Base-by-base conservation (phyloP, 2,888 invertebrate species). In the Ctena decussata region DNA sequence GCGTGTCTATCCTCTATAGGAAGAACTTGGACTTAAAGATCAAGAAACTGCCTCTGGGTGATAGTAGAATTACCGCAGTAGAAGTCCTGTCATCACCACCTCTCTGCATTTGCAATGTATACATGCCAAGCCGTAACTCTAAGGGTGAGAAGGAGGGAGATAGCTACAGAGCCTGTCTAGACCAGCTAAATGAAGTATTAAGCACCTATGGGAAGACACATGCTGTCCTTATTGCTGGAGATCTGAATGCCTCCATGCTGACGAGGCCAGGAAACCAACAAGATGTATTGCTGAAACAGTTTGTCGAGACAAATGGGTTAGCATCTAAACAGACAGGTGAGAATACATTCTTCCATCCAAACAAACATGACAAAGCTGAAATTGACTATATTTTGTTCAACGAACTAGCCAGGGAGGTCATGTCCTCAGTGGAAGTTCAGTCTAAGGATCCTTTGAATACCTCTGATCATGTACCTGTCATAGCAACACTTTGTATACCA, bases 341-440 rank as follows among this genome's bases (percentile, higher is more conserved):
- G 0, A 6, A 27, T 2, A 73, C 73, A 8, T 46, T 73, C 30
- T 73, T 46, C 30, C 73, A 73, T 46, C 46, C 73, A 44, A 73
- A 46, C 27, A 46, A 46, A 41, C 8, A 18, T 6, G 46, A 44
- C 44, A 27, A 46, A 32, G 73, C 73, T 15, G 73, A 73, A 18
- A 73, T 73, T 30, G 73, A 73, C n/a, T 73, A 73, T n/a, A 46
- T 73, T 27, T 57, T 73, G 11, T 46, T 30, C 18, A 46, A 46
- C 21, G 39, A n/a, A 2, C 8, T 30, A 18, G 46, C 21, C 12
- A 30, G 18, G 1, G 18, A 8, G 6, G 18, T 35, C 18, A 18
- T 65, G 35, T 3, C 15, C 8, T 21, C 11, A 35, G 65, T 65
- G 5, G 35, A 6, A 32, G 65, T 65, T 11, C 1, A 3, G 2